These are phyloP conservation scores for Siniperca undulata DNA, from an alignment of 2,797 vertebrate species.

Conservation along the genomic window DNA sequence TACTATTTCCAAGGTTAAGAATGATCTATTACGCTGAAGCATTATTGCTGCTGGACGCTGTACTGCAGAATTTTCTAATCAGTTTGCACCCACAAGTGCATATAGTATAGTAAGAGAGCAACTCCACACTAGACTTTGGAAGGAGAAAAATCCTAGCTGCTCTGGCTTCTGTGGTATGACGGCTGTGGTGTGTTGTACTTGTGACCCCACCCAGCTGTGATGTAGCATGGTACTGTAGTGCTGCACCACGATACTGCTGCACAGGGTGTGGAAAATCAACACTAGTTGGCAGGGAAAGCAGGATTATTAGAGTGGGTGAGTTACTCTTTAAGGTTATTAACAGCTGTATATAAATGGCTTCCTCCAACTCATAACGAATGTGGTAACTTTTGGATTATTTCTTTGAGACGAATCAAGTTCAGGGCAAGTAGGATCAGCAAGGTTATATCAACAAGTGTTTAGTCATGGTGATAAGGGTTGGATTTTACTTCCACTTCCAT, in stretches of 20 bases:
- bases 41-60: not conserved
- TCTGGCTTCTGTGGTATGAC: not conserved
- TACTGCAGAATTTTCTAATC: not conserved
- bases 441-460: not conserved
- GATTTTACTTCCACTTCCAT: constrained; percentile 3
- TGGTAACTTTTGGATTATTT: not conserved
- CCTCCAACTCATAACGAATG: not conserved
- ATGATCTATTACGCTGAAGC: not conserved
- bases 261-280: not conserved
- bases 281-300: not conserved
- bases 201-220: not conserved
- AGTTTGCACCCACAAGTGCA: not conserved
- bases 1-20: not conserved
- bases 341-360: not conserved
- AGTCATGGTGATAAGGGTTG: not conserved
- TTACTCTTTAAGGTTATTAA: no score
- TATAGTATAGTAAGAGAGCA: not conserved
- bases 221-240: not conserved
- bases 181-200: not conserved
- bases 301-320: not conserved
- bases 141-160: not conserved
- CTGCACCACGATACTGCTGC: not conserved
- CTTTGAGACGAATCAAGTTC: not conserved
- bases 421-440: not conserved
- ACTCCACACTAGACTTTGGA: not conserved